phyloP scores from a whole-genome alignment of 2,797 vertebrate species.

The Liasis olivaceus region DNA sequence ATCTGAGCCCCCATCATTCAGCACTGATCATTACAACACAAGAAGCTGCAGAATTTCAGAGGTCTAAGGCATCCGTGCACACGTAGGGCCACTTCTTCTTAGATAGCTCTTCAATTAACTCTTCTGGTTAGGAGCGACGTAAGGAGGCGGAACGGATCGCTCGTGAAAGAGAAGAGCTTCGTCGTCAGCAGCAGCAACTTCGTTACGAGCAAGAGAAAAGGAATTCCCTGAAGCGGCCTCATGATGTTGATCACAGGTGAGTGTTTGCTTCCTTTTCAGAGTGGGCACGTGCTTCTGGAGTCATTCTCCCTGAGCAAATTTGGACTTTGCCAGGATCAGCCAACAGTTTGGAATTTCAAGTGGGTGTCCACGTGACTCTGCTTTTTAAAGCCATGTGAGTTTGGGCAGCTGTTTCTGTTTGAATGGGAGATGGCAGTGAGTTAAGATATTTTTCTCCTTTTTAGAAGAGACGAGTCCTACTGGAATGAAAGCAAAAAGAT shows the following conservation, averaged over 20 bases:
- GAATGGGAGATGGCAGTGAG: too few relatives aligned
- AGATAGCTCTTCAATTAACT: not conserved
- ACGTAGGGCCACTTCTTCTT: not conserved
- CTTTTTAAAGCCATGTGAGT: not conserved
- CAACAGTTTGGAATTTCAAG: not conserved
- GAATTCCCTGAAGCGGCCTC: slow-evolving; percentile 91
- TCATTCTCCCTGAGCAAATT: not conserved
- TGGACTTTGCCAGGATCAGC: not conserved
- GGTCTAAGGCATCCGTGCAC: not conserved
- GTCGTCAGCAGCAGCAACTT: slow-evolving; percentile 94
- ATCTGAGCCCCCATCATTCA: not conserved
- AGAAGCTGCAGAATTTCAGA: not conserved
- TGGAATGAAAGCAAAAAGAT: slow-evolving; percentile 96
- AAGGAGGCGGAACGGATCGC: slow-evolving; percentile 96
- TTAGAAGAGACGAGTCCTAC: slow-evolving; percentile 88
- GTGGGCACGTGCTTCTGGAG: too few relatives aligned
- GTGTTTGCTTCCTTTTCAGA: too few relatives aligned
- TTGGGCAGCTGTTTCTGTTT: not conserved
- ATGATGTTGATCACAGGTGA: slow-evolving; percentile 93
- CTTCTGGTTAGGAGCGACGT: slow-evolving; percentile 84
- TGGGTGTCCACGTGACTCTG: not conserved
- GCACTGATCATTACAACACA: too few relatives aligned
- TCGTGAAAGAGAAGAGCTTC: slow-evolving; percentile 92
- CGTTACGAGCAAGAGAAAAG: slow-evolving; percentile 97
- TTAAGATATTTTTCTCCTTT: not conserved